Percentiles rank a stretch among this genome's conserved stretches.
Conservation (phyloP, 1,140 invertebrate genomes). For the Paramacrobiotus metropolitanus region DNA sequence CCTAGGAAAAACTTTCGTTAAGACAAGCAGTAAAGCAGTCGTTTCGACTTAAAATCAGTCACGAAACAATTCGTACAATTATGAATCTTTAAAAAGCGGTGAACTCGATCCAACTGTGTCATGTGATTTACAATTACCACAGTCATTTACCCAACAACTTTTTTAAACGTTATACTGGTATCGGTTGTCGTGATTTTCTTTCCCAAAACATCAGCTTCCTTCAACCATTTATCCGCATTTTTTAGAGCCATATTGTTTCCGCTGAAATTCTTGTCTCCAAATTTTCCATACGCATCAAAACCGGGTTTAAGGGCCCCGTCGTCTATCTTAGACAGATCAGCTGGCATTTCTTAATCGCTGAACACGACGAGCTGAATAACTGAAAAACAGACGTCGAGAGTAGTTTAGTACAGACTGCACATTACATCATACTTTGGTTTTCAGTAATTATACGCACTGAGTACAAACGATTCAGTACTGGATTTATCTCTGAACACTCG, state of each 20-base stretch:
- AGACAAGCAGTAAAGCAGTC: neutral
- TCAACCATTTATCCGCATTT: slow-evolving; percentile 1
- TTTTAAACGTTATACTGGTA: neutral
- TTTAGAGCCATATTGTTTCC: neutral
- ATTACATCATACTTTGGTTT: too few relatives aligned
- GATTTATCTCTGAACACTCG: too few relatives aligned
- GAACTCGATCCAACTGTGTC: too few relatives aligned
- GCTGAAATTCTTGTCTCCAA: neutral
- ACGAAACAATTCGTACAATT: neutral
- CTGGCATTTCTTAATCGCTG: too few relatives aligned
- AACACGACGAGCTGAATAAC: too few relatives aligned
- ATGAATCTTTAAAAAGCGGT: neutral
- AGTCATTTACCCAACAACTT: neutral
- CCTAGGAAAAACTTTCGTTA: neutral
- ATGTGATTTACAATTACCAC: too few relatives aligned
- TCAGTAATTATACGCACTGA: too few relatives aligned
- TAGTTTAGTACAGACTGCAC: too few relatives aligned
- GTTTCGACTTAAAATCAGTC: neutral
- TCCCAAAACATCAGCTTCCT: neutral
- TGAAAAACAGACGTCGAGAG: too few relatives aligned
- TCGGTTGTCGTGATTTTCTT: slow-evolving; percentile 5
- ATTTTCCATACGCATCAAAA: neutral
- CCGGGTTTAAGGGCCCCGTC: too few relatives aligned
- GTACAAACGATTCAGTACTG: too few relatives aligned
- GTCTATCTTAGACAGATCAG: too few relatives aligned